These are phyloP conservation scores for Mimumesa dahlbomi DNA, from an alignment of 2,888 invertebrate species.

Conservation along the genomic window DNA sequence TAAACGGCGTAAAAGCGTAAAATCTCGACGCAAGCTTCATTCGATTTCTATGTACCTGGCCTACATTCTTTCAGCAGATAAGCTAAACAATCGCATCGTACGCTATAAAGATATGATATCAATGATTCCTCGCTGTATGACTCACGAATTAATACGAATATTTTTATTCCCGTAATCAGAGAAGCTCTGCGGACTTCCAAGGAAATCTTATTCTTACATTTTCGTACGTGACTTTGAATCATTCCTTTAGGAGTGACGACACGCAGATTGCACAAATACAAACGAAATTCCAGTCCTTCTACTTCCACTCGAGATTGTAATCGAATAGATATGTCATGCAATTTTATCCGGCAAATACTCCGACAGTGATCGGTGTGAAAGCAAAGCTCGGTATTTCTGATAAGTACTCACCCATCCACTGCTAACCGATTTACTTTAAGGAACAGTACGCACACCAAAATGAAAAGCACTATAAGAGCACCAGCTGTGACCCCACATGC, in stretches of 20 bases:
- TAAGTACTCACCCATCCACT: constrained; percentile 69
- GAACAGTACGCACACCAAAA: constrained; percentile 69
- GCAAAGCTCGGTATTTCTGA: no score
- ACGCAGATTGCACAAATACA: constrained; percentile 39
- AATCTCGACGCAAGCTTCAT: constrained; percentile 10
- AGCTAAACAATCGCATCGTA: constrained; percentile 51
- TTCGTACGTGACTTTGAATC: constrained; percentile 38
- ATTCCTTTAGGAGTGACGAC: no score
- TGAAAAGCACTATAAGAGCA: constrained; percentile 67
- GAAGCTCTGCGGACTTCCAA: constrained; percentile 6
- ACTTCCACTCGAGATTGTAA: constrained; percentile 37
- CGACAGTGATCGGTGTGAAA: no score
- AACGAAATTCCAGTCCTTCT: constrained; percentile 45
- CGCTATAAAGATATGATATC: constrained; percentile 68
- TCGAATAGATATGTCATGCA: constrained; percentile 33
- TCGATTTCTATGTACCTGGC: constrained; percentile 25
- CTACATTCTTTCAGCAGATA: constrained; percentile 53
- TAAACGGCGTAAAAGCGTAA: not conserved
- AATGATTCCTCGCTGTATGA: constrained; percentile 47
- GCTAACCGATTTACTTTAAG: constrained; percentile 69
- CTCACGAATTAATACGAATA: constrained; percentile 38
- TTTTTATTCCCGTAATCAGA: not conserved
- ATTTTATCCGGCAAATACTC: not conserved
- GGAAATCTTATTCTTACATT: constrained; percentile 15
- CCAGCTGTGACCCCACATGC: constrained; percentile 66